phyloP scores from a whole-genome alignment of 35 echinoderm and acorn worm genomes.

The Holothuria glaberrima region DNA sequence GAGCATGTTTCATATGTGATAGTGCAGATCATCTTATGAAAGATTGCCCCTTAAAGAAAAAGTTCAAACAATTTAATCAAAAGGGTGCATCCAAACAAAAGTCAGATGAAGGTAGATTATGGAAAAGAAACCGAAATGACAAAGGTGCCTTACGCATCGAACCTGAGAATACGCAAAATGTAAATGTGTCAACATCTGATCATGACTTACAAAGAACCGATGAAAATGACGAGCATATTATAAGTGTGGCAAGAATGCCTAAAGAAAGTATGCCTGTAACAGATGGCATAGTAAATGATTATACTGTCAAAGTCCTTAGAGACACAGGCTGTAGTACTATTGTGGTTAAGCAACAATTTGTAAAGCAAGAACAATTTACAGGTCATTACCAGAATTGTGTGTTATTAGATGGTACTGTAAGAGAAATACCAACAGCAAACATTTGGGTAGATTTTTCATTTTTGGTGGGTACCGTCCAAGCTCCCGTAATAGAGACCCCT shows the following conservation, averaged over 20 bases:
- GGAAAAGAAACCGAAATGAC: background rate
- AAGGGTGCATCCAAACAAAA: constrained; percentile 5
- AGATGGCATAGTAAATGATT: constrained; percentile 1
- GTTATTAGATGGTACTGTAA: constrained; percentile 66
- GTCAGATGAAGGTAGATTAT: background rate
- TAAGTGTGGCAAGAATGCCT: background rate
- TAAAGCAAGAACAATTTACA: constrained; percentile 55
- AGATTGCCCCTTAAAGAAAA: background rate
- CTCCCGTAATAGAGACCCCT: constrained; percentile 62
- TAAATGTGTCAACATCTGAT: background rate
- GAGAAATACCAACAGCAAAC: constrained; percentile 49
- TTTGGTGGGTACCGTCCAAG: constrained; percentile 60
- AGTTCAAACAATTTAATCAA: constrained; percentile 9
- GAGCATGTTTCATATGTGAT: constrained; percentile 2
- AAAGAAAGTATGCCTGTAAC: background rate
- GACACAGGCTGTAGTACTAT: constrained; percentile 71
- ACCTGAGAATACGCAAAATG: background rate
- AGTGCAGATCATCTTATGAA: constrained; percentile 18
- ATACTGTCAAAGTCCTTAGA: constrained; percentile 47
- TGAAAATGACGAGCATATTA: too few species aligned
- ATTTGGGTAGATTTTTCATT: constrained; percentile 63
- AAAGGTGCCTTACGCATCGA: background rate
- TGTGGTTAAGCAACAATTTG: constrained; percentile 50
- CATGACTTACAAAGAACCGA: too few species aligned
- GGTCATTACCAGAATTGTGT: constrained; percentile 46